Conservation (phyloP, 2,113 vertebrate species). For the Tapirus terrestris region DNA sequence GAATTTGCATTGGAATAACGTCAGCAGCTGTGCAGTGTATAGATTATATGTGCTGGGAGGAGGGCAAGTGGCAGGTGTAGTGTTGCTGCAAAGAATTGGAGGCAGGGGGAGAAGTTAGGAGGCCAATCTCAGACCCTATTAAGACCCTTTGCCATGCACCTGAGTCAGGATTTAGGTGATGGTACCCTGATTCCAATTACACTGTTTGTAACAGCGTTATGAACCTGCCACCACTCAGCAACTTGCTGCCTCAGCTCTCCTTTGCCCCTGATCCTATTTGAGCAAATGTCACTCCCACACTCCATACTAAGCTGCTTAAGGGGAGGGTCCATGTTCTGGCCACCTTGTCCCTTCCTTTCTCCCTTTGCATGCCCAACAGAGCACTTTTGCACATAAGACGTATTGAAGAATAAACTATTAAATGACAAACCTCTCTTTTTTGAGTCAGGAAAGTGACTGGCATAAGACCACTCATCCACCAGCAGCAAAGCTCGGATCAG, state of each 20-base stretch:
- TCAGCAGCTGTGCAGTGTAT: background rate
- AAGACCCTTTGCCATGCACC: background rate
- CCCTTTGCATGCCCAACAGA: background rate
- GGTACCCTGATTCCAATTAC: no score
- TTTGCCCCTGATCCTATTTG: background rate
- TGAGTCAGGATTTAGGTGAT: no score
- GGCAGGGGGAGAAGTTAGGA: background rate
- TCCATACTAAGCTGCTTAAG: background rate
- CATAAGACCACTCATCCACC: background rate
- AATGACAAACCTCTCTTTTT: background rate
- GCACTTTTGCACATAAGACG: background rate
- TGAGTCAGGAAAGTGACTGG: background rate
- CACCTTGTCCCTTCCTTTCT: background rate
- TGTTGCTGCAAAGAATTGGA: background rate
- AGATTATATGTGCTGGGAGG: background rate
- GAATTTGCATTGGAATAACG: background rate
- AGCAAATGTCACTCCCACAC: background rate
- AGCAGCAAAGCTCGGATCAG: background rate
- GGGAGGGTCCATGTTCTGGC: background rate
- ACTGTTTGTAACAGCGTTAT: fast-evolving
- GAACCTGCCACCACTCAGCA: fast-evolving
- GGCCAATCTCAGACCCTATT: background rate
- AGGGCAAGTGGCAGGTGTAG: fast-evolving
- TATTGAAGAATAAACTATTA: background rate
- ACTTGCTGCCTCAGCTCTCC: background rate